Percentiles rank a stretch among this genome's conserved stretches.
phyloP scores from a whole-genome alignment of 2,113 vertebrate genomes.

The Muntiacus reevesi region DNA sequence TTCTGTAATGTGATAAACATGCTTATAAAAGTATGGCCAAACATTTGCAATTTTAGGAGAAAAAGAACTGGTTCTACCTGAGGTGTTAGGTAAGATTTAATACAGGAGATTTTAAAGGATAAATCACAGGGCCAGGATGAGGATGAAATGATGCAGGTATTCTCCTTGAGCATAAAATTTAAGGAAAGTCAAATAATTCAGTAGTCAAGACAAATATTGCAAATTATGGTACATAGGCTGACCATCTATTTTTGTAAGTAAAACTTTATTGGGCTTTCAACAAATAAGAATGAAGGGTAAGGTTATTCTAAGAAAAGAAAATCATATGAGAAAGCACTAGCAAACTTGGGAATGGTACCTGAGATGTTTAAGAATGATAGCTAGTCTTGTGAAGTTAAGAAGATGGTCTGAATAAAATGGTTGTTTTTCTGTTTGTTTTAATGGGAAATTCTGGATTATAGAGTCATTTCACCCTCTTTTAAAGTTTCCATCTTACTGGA shows the following conservation, averaged over 20 bases:
- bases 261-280: not conserved
- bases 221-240: not conserved
- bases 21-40: not conserved
- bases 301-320: not conserved
- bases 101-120: not conserved
- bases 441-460: not conserved
- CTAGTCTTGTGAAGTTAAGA: not conserved
- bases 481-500: not conserved
- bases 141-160: not conserved
- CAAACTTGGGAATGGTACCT: not conserved
- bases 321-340: not conserved
- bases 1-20: not conserved
- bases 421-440: not conserved
- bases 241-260: not conserved
- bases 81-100: not conserved
- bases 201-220: not conserved
- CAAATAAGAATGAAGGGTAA: not conserved
- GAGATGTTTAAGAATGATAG: not conserved
- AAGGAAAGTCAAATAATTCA: not conserved
- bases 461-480: not conserved
- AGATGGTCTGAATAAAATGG: not conserved
- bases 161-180: not conserved
- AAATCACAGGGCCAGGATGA: not conserved
- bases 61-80: not conserved
- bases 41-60: not conserved